Base-by-base conservation (phyloP, 92 coral and sea anemone genomes). In the Zoanthus solanderi region DNA sequence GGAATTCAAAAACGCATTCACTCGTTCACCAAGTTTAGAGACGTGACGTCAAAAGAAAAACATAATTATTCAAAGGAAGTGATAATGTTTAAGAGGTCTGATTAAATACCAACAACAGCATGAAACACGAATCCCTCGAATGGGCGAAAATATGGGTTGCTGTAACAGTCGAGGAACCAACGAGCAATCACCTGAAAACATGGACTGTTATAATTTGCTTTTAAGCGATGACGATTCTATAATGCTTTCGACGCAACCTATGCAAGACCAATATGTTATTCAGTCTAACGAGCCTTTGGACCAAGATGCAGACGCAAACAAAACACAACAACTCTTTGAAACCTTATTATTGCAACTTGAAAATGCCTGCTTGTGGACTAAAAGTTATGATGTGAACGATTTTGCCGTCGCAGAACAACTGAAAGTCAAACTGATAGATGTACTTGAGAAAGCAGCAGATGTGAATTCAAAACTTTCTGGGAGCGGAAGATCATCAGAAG, bases 391-490 rank as follows among this genome's bases (percentile, higher is more conserved):
- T 30, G 14, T 78, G 9, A 83, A 88, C 1, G 91, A 91, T 23
- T 31, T 37, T 46, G 17, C 29, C 7, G 57, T 83, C 37, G 76
- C 84, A 5, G 81, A 90, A 69, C 86, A 91, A 66, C 65, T 91
- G 9, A 88, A 93, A 47, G 75, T 84, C 1, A 94, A 93, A 65
- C 17, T 93, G 17, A 84, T 50, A 16, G 95, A 92, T 23, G 14
- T 94, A 18, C 60, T 94, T 4, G 90, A 93, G 42, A 84, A 92
- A 7, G 95, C 95, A 0, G 84, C 98, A 0, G 87, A 93, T 12
- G 98, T 93, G 82, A 94, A 90, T 92, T 91, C 94, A 28, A 73
- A 87, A 47, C 78, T 94, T 60, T 72, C 84, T 0, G 81, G 52
- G 71, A 93, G 78, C 71, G 85, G 78, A 75, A 77, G 89, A 46